These are phyloP conservation scores for Papilio helenus DNA, from an alignment of 1,140 invertebrate genomes.

Conservation along the genomic window DNA sequence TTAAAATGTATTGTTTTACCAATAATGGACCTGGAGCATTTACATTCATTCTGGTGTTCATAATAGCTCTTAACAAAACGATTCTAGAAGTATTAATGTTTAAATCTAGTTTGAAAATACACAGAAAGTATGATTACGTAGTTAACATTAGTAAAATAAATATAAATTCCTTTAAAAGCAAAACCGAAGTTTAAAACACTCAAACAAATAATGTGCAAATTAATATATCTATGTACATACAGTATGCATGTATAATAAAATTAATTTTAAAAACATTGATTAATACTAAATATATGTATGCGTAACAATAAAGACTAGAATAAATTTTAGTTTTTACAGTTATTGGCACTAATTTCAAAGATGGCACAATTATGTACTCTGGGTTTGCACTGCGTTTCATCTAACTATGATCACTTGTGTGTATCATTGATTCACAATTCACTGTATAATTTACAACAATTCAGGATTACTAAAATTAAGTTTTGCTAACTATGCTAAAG, in stretches of 20 bases:
- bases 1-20: slow-evolving; percentile 3
- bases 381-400: slow-evolving; percentile 57
- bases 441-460: slow-evolving; percentile 54
- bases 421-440: slow-evolving; percentile 40
- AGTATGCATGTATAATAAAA: slow-evolving; percentile 69
- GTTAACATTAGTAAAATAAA: slow-evolving; percentile 36
- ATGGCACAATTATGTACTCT: slow-evolving; percentile 78
- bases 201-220: slow-evolving; percentile 64
- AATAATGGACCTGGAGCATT: slow-evolving; percentile 29
- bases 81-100: slow-evolving; percentile 17
- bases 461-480: slow-evolving; percentile 61
- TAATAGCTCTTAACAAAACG: neutral
- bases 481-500: slow-evolving; percentile 78
- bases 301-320: slow-evolving; percentile 82
- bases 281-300: slow-evolving; percentile 78
- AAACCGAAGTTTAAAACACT: slow-evolving; percentile 35
- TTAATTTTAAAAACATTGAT: slow-evolving; percentile 77
- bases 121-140: slow-evolving; percentile 23
- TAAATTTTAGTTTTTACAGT: slow-evolving; percentile 80
- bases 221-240: slow-evolving; percentile 68
- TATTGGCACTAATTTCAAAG: slow-evolving; percentile 81
- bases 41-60: slow-evolving; percentile 12
- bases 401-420: neutral
- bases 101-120: slow-evolving; percentile 16
- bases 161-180: slow-evolving; percentile 23